Evolutionary conservation across 1,140 invertebrate genomes (phyloP).

Genomic region (Pogonognathellus flavescens): DNA sequence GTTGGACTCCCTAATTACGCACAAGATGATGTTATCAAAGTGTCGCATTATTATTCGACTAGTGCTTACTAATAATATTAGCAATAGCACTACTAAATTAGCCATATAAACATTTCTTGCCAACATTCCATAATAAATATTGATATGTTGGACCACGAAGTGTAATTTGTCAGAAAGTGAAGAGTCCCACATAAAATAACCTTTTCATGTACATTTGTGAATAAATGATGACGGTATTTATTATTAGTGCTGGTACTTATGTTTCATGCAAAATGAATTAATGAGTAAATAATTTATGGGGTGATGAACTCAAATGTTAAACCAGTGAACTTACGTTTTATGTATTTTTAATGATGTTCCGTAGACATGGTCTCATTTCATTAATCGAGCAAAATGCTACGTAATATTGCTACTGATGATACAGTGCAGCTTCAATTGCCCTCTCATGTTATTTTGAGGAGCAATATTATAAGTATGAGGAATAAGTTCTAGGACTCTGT

Average conservation of each 20-base stretch:
- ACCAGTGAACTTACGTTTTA: slow-evolving; percentile 19
- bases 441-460: neutral
- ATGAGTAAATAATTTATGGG: slow-evolving; percentile 16
- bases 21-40: too few relatives aligned
- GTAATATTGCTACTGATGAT: neutral
- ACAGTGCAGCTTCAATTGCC: neutral
- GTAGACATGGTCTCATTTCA: neutral
- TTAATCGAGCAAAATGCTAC: slow-evolving; percentile 11
- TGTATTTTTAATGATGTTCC: slow-evolving; percentile 36
- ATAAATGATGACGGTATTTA: neutral
- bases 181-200: too few relatives aligned
- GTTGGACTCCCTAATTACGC: too few relatives aligned
- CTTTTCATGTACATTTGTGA: too few relatives aligned
- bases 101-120: too few relatives aligned
- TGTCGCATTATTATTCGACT: too few relatives aligned
- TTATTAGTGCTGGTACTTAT: too few relatives aligned
- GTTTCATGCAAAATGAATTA: neutral
- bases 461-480: neutral
- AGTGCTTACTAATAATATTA: too few relatives aligned
- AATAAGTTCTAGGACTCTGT: neutral
- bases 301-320: slow-evolving; percentile 11
- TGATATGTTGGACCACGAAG: too few relatives aligned
- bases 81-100: too few relatives aligned
- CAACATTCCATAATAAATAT: too few relatives aligned
- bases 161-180: too few relatives aligned